These are phyloP conservation scores for Planococcus citri DNA, from an alignment of 1,140 invertebrate species.

Conservation along the genomic window DNA sequence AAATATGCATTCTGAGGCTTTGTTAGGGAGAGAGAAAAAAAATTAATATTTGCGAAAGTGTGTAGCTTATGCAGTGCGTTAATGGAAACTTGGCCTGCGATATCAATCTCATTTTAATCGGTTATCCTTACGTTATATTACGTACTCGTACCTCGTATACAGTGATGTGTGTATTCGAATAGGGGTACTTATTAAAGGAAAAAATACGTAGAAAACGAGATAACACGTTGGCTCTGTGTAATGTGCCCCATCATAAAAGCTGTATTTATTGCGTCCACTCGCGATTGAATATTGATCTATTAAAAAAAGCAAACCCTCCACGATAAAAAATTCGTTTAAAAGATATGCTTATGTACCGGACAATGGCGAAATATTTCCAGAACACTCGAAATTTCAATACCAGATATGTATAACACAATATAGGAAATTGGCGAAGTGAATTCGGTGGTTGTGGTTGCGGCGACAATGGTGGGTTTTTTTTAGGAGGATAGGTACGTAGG, in stretches of 20 bases:
- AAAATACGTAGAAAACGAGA: too few relatives aligned
- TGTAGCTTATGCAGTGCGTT: too few relatives aligned
- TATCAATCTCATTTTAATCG: too few relatives aligned
- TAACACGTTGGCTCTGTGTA: too few relatives aligned
- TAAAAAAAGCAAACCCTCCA: not conserved
- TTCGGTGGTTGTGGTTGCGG: not conserved
- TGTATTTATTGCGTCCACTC: not conserved
- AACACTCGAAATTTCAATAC: constrained; percentile 3
- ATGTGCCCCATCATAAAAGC: not conserved
- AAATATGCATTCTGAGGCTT: not conserved
- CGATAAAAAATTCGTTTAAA: constrained; percentile 1
- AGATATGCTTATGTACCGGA: not conserved
- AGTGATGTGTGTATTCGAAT: too few relatives aligned
- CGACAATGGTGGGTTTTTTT: too few relatives aligned
- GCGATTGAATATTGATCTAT: not conserved
- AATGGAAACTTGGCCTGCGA: too few relatives aligned
- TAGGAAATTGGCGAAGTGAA: not conserved
- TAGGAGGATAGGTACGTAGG: too few relatives aligned
- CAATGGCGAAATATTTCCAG: not conserved
- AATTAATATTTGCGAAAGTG: not conserved
- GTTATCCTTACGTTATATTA: too few relatives aligned
- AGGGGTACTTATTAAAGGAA: too few relatives aligned
- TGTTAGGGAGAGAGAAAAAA: not conserved
- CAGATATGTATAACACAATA: too few relatives aligned
- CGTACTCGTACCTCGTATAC: too few relatives aligned